These are phyloP conservation scores for Drosophila formosana DNA, from an alignment of 2,888 invertebrate species.

Conservation along the genomic window DNA sequence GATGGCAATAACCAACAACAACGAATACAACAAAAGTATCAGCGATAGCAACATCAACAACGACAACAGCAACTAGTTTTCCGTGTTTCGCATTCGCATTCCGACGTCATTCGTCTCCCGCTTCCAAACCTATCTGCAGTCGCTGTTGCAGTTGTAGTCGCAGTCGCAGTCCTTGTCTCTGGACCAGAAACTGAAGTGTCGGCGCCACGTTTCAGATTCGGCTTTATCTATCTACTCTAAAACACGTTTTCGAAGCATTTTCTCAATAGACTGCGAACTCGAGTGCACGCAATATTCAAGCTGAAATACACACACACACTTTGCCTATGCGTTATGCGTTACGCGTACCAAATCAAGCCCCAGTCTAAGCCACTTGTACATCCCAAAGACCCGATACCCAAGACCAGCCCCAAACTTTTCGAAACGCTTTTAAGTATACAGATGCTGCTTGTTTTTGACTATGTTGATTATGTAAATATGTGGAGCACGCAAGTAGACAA, in stretches of 20 bases:
- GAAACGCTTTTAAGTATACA: background rate
- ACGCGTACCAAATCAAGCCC: slow-evolving; percentile 46
- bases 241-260: slow-evolving; percentile 69
- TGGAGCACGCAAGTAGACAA: background rate
- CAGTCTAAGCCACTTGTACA: slow-evolving; percentile 1
- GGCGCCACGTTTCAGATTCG: slow-evolving; percentile 56
- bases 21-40: slow-evolving; percentile 34
- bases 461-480: background rate
- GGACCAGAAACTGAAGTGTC: slow-evolving; percentile 26
- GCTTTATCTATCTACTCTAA: slow-evolving; percentile 68
- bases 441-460: background rate
- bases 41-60: slow-evolving; percentile 47
- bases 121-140: slow-evolving; percentile 30
- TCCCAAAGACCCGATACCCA: slow-evolving; percentile 5
- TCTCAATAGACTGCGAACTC: slow-evolving; percentile 52
- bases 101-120: slow-evolving; percentile 41
- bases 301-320: slow-evolving; percentile 23
- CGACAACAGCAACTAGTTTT: slow-evolving; percentile 71
- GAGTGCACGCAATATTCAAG: slow-evolving; percentile 40
- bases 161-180: slow-evolving; percentile 19
- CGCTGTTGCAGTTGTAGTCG: background rate
- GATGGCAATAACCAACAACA: slow-evolving; percentile 47
- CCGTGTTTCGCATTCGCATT: slow-evolving; percentile 69
- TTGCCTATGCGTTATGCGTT: slow-evolving; percentile 25
- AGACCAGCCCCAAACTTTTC: slow-evolving; percentile 5